Base-by-base conservation (phyloP, 2,113 vertebrate species). In the Seriola dumerili region DNA sequence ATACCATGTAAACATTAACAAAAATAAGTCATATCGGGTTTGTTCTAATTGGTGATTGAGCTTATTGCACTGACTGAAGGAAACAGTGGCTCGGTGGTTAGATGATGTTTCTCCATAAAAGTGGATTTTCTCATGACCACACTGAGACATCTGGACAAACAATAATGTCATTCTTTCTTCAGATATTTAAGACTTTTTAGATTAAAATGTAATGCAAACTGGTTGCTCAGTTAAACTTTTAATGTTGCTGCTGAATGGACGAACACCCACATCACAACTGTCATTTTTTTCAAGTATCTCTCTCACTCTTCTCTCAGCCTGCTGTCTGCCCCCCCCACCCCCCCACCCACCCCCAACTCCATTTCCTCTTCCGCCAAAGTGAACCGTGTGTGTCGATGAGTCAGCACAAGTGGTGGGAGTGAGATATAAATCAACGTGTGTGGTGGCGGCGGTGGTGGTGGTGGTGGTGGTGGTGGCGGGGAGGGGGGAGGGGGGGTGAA, bases 211-310 rank as follows among this genome's bases (percentile, higher is more conserved):
- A 67, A 76, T 34, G 34, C 12, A 61, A 68, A 61, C 40, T 68
- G 54, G 50, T 58, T 36, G 57, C 29, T 29, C 29, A 25, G 14
- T 71, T 85, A 32, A 25, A 63, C 25, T 88, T 84, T 80, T 40
- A 48, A 38, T 13, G 42, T 10, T 67, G 65, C 71, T 88, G 72
- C 68, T 89, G 72, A 89, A 80, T 84, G 85, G 73, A 86, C 52
- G 0, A 54, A 83, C 91, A 73, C 87, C 82, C 81, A 90, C 86
- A 78, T 61, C 78, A 72, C 86, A 86, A 85, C 76, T 73, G 85
- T 71, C 88, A 86, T 57, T 66, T 76, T 71, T 50, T 76, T 72
- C 55, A 80, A 88, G 73, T 58, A 76, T 80, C 80, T 87, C 85
- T 87, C 86, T 82, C 85, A 74, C 48, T 76, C 54, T 70, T 84